A percentile compares a stretch with the other conserved stretches of the same genome.
phyloP scores from a whole-genome alignment of 2,113 vertebrate species.

The Larimichthys crocea region DNA sequence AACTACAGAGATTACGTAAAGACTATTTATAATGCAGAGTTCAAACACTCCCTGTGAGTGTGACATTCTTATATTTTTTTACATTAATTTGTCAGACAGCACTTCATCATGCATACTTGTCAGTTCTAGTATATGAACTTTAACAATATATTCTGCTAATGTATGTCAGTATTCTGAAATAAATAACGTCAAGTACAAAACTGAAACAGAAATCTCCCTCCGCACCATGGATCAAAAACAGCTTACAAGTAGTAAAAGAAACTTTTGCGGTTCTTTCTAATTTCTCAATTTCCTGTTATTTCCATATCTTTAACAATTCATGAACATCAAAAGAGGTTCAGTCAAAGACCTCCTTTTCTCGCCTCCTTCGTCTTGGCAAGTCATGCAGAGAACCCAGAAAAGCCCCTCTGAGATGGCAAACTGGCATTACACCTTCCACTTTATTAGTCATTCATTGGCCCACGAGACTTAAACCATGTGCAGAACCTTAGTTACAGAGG shows the following conservation, averaged over 20 bases:
- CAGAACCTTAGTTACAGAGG: slow-evolving; percentile 32
- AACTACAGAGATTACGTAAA: slow-evolving; percentile 24
- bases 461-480: slow-evolving; percentile 26
- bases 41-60: slow-evolving; percentile 9
- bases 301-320: slow-evolving; percentile 26
- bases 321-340: slow-evolving; percentile 25
- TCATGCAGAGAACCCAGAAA: slow-evolving; percentile 30
- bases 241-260: not conserved
- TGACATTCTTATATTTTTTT: not conserved
- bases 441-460: slow-evolving; percentile 65
- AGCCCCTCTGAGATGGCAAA: slow-evolving; percentile 51
- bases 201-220: not conserved
- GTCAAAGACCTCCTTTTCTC: slow-evolving; percentile 22
- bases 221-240: not conserved
- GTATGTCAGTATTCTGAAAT: not conserved
- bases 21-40: slow-evolving; percentile 5
- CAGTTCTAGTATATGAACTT: not conserved
- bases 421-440: slow-evolving; percentile 45
- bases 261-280: not conserved
- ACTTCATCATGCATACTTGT: slow-evolving; percentile 3
- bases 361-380: slow-evolving; percentile 14
- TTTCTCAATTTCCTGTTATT: slow-evolving; percentile 17
- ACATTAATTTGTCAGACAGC: not conserved
- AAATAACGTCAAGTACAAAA: not conserved
- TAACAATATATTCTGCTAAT: not conserved